Evolutionary conservation across 1,140 invertebrate species (phyloP).

Genomic region (Cydia fagiglandana): DNA sequence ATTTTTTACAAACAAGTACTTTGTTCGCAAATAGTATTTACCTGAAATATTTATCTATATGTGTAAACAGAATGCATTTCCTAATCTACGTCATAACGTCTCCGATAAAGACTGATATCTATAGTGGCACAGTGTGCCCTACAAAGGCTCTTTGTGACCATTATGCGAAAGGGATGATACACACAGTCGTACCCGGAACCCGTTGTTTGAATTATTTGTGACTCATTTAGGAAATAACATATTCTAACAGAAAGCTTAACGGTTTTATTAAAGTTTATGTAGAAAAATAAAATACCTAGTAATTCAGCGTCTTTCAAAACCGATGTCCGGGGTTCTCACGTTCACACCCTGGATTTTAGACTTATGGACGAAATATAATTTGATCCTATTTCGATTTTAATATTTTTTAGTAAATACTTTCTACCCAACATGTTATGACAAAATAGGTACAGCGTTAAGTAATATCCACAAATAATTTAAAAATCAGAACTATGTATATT

Average conservation of each 20-base stretch:
- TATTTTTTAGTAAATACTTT: too few relatives aligned
- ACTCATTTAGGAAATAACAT: slow-evolving; percentile 20
- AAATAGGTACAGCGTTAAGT: too few relatives aligned
- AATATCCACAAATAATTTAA: too few relatives aligned
- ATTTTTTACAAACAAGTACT: not conserved
- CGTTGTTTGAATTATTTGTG: slow-evolving; percentile 49
- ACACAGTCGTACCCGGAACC: slow-evolving; percentile 43
- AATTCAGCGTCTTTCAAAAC: not conserved
- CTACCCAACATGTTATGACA: too few relatives aligned
- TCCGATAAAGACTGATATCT: not conserved
- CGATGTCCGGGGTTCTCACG: too few relatives aligned
- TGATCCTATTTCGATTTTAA: too few relatives aligned
- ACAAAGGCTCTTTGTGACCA: slow-evolving; percentile 46
- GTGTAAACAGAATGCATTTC: not conserved
- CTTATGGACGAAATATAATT: too few relatives aligned
- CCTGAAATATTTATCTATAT: not conserved
- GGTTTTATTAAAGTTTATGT: not conserved
- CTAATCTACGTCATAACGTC: slow-evolving; percentile 7
- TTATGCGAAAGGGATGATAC: slow-evolving; percentile 44
- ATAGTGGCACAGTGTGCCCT: slow-evolving; percentile 21
- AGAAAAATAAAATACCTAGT: not conserved
- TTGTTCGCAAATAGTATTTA: not conserved
- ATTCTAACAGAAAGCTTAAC: not conserved
- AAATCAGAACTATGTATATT: too few relatives aligned
- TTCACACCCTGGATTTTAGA: too few relatives aligned